Evolutionary conservation across 35 echinoderm and acorn worm species (phyloP).

Genomic region (Eucidaris tribuloides): DNA sequence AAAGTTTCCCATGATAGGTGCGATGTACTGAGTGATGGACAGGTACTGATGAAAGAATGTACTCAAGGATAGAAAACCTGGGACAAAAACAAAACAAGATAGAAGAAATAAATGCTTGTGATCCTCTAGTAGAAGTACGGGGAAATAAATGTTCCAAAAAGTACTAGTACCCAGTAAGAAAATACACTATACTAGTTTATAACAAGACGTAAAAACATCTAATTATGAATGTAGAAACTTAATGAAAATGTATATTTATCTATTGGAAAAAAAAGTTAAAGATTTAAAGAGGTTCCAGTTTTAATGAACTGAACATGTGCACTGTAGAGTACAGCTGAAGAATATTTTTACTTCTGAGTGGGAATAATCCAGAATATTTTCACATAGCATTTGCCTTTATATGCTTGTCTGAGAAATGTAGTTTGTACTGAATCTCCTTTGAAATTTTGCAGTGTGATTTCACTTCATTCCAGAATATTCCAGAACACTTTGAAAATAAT

Average conservation of each 20-base stretch:
- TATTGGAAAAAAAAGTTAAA: background rate
- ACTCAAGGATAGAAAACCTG: slow-evolving; percentile 87
- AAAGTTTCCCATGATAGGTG: slow-evolving; percentile 97
- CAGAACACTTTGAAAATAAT: too few relatives aligned
- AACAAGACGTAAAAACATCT: background rate
- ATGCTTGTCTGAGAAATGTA: too few relatives aligned
- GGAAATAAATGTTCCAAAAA: background rate
- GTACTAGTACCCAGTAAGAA: background rate
- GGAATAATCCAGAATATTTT: too few relatives aligned
- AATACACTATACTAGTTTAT: background rate
- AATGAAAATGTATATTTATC: background rate
- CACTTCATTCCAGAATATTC: too few relatives aligned
- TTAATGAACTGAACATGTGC: too few relatives aligned
- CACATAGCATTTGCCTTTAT: too few relatives aligned
- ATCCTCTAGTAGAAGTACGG: background rate
- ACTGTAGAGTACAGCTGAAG: too few relatives aligned
- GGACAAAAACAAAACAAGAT: background rate
- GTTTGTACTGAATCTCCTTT: too few relatives aligned
- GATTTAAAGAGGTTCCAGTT: too few relatives aligned
- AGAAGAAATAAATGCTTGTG: background rate
- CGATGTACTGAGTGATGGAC: slow-evolving; percentile 82
- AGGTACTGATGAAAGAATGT: slow-evolving; percentile 78
- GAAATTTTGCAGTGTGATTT: too few relatives aligned
- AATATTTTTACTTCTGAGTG: too few relatives aligned
- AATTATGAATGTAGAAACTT: background rate